Evolutionary conservation across 2,797 vertebrate species (phyloP), one percentile per base, ranked within the genome.

Genomic region (Toxotes lorentzi): DNA sequence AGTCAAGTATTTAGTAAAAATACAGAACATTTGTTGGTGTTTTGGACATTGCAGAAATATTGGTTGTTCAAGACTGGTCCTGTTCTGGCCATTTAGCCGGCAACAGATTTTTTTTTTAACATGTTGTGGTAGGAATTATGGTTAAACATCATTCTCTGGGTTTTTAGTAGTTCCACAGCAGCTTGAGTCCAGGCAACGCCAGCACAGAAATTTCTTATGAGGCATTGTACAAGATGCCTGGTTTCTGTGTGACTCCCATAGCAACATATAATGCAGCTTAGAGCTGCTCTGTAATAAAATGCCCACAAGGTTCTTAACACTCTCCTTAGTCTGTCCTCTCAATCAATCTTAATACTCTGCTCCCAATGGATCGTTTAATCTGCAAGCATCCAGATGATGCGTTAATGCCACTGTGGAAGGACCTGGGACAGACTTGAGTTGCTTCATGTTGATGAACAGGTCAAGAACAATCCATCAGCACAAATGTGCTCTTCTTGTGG

Each of bases 281-380:
- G 68, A 80, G 72, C 76, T 47, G 62, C 70, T 83, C 59, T 78
- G 79, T 84, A 87, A 88, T 84, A 83, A 75, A 85, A 88, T 82
- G 81, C 77, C 69, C 0, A 2, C 72, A 70, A 80, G 82, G 77
- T 86, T 89, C 85, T 87, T 91, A 88, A 91, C 73, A 77, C 84
- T 83, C 84, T 84, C 85, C 81, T 87, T 81, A 84, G 77, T 76
- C 78, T 75, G 79, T 88, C 79, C 84, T 86, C 82, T 89, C 85
- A 84, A 87, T 93, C 89, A 86, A 84, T 91, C 83, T 81, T 83
- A 89, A 89, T 91, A 84, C 85, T 66, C 65, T 65, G 72, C 69
- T 90, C 84, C 78, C 85, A 86, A 63, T 84, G 83, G 85, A 90
- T 90, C 12, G 10, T 88, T 86, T 90, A 90, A 86, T 88, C 88